These are phyloP conservation scores for Crotalus horridus DNA, from an alignment of 2,113 vertebrate species.

Conservation along the genomic window DNA sequence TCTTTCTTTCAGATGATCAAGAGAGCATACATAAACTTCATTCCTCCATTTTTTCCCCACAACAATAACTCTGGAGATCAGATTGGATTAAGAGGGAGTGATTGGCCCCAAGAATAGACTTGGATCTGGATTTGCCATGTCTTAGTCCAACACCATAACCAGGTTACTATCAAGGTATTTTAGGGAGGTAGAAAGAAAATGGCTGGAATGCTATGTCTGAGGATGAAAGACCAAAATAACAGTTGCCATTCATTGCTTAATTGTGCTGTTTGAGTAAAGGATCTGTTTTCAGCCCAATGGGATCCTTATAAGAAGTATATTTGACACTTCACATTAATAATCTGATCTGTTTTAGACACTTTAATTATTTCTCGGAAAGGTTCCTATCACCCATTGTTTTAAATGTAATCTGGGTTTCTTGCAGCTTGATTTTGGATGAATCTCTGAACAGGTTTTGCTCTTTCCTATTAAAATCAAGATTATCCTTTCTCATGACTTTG, in stretches of 20 bases:
- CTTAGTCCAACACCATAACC: neutral
- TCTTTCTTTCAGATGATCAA: neutral
- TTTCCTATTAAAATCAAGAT: neutral
- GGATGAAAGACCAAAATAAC: neutral
- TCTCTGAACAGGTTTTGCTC: neutral
- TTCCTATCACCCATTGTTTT: neutral
- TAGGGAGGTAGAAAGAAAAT: neutral
- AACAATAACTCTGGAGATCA: neutral
- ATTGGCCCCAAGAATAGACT: neutral
- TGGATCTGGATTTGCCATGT: neutral
- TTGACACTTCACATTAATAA: neutral
- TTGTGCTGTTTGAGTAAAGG: neutral
- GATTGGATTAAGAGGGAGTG: neutral
- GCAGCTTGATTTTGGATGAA: neutral
- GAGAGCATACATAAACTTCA: neutral
- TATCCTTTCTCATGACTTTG: neutral
- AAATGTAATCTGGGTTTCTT: neutral
- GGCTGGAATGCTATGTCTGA: neutral
- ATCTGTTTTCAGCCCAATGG: neutral
- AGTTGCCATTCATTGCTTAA: neutral
- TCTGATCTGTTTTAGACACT: neutral
- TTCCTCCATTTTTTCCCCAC: neutral
- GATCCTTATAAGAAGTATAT: neutral
- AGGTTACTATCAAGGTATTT: neutral
- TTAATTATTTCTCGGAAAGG: neutral